A percentile compares a stretch with the other conserved stretches of the same genome.
Conservation (phyloP, 2,888 invertebrate species). For the Eupithecia tripunctaria region DNA sequence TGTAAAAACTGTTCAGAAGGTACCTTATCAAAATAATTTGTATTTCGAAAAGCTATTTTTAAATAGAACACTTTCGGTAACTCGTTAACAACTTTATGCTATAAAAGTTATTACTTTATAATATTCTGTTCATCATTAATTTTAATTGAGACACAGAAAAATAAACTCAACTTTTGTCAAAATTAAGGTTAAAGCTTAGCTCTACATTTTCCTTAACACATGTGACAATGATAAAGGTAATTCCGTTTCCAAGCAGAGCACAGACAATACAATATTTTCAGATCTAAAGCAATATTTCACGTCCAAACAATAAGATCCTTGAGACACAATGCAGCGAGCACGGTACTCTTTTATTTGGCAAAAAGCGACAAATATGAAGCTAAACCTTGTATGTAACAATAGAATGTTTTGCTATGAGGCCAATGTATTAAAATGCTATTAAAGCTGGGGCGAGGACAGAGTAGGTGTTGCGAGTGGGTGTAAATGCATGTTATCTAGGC, state of each 20-base stretch:
- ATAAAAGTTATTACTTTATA: background rate
- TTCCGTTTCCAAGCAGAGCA: constrained; percentile 11
- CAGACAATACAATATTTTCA: constrained; percentile 17
- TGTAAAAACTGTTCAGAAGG: background rate
- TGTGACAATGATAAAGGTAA: constrained; percentile 4
- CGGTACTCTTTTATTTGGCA: constrained; percentile 32
- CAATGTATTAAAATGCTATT: constrained; percentile 48
- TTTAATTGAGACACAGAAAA: background rate
- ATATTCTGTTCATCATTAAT: background rate
- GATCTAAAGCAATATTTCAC: constrained; percentile 25
- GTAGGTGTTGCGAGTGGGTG: constrained; percentile 34
- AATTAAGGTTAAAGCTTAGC: background rate
- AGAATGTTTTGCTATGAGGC: constrained; percentile 42
- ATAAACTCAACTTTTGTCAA: background rate
- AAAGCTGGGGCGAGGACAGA: constrained; percentile 46
- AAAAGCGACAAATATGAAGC: constrained; percentile 40
- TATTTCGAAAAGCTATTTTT: background rate
- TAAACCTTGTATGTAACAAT: constrained; percentile 44
- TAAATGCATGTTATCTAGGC: background rate
- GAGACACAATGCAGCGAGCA: constrained; percentile 33
- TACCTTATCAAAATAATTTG: background rate
- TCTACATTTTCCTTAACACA: background rate
- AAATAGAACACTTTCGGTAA: background rate
- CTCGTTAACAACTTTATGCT: background rate
- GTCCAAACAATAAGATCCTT: constrained; percentile 33